phyloP scores from a whole-genome alignment of 2,888 invertebrate species.

The Tuberolachnus salignus region DNA sequence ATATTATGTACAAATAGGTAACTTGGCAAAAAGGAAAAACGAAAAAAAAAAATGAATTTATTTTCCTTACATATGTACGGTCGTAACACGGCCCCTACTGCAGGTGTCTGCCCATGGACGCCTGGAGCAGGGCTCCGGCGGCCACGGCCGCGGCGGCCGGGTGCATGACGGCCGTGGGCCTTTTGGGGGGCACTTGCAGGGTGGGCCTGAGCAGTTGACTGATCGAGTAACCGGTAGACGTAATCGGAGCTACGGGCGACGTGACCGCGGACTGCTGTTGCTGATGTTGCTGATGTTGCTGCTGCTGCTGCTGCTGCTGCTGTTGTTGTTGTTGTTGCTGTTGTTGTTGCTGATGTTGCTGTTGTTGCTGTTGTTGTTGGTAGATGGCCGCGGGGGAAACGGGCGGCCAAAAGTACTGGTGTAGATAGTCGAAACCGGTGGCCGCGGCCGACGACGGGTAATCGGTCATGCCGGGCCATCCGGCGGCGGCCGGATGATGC shows the following conservation, averaged over 20 bases:
- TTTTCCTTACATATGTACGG: constrained; percentile 9
- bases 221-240: constrained; percentile 65
- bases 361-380: neutral
- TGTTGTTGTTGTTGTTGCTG: constrained; percentile 8
- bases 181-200: constrained; percentile 37
- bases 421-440: constrained; percentile 62
- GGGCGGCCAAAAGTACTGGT: constrained; percentile 62
- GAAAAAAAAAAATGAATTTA: constrained; percentile 1
- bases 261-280: constrained; percentile 57
- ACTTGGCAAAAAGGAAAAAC: neutral
- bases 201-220: constrained; percentile 63
- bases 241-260: constrained; percentile 63
- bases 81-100: neutral
- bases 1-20: neutral
- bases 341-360: constrained; percentile 11
- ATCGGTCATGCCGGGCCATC: constrained; percentile 59
- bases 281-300: neutral
- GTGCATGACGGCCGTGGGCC: constrained; percentile 48
- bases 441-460: constrained; percentile 58
- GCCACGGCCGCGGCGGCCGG: constrained; percentile 49
- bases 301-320: neutral
- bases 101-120: constrained; percentile 44
- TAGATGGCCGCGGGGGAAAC: neutral
- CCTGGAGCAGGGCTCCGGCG: constrained; percentile 35
- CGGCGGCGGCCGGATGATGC: constrained; percentile 61